Base-by-base conservation (phyloP, 2,888 invertebrate genomes). In the Mellilla xanthometata region DNA sequence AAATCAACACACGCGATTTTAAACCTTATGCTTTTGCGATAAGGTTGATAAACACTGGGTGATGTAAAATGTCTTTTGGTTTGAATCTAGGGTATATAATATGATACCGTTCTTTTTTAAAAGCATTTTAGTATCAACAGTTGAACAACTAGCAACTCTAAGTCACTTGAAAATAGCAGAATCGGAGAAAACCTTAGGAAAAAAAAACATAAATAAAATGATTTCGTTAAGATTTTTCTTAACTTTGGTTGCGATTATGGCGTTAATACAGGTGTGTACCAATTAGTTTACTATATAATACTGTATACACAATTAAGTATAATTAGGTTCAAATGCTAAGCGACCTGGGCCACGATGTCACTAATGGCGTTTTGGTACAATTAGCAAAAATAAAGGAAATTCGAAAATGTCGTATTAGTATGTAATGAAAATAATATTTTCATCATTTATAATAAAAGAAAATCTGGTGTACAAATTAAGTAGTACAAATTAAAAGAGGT, bases 21-120 rank as follows among this genome's bases (percentile, higher is more conserved):
- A 10, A 11, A n/a, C 19, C 11, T 36, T 28, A 28, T 12, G 11
- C 11, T 15, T 28, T 9, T 15, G 27, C 12, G 7, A 36, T 36
- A 36, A 36, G 36, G 28, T 28, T 1, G 11, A 22, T 19, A 5
- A 3, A 10, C 8, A 13, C 1, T 3, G 26, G 9, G 1, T 15
- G 7, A 27, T 10, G 9, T 27, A 6, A 1, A 11, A 2, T 15
- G 23, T 28, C 19, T 12, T 19, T 22, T 11, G 19, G 4, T 28
- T 5, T 11, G 19, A 28, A 28, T 36, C 28, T 27, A n/a, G 28
- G 26, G 28, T 36, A 36, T 28, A 36, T 15, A 28, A 19, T n/a
- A n/a, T 35, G 4, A 36, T 11, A 15, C 19, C 19, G n/a, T 19
- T 28, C 19, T 12, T 11, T 22, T 36, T n/a, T 28, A 27, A 9